Conservation (phyloP, 2,797 vertebrate species). For the Coregonus ussuriensis region DNA sequence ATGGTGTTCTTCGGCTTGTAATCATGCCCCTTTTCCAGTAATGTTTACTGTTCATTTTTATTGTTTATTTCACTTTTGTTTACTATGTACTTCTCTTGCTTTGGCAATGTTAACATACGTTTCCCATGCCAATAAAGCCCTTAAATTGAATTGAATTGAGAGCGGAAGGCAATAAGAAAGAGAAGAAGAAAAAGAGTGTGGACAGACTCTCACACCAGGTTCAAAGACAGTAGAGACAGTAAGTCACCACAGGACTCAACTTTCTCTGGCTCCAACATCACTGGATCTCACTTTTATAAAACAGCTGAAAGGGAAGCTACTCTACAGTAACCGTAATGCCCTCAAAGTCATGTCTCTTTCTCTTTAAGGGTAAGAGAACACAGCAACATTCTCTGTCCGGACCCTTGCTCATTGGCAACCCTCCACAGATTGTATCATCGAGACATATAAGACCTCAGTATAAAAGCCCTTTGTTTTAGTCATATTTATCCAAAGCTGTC, state of each 20-base stretch:
- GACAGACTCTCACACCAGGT: slow-evolving; percentile 15
- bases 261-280: slow-evolving; percentile 46
- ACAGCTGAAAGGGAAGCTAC: slow-evolving; percentile 20
- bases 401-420: slow-evolving; percentile 30
- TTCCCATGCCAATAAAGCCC: no score
- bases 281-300: slow-evolving; percentile 27
- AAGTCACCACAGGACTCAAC: not conserved
- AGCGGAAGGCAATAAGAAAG: no score
- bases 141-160: no score
- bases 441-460: slow-evolving; percentile 15
- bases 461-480: slow-evolving; percentile 54
- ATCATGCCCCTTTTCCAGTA: no score
- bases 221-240: not conserved
- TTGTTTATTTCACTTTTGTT: no score
- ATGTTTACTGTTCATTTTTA: no score
- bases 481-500: slow-evolving; percentile 44
- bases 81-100: no score
- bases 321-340: not conserved
- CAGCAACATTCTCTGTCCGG: slow-evolving; percentile 26
- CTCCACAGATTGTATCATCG: slow-evolving; percentile 45
- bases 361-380: slow-evolving; percentile 39
- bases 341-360: slow-evolving; percentile 14
- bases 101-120: no score
- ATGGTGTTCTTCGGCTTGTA: no score
- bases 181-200: no score